These are phyloP conservation scores for Caenorhabditis remanei DNA, from an alignment of 1,140 invertebrate species.

Conservation along the genomic window DNA sequence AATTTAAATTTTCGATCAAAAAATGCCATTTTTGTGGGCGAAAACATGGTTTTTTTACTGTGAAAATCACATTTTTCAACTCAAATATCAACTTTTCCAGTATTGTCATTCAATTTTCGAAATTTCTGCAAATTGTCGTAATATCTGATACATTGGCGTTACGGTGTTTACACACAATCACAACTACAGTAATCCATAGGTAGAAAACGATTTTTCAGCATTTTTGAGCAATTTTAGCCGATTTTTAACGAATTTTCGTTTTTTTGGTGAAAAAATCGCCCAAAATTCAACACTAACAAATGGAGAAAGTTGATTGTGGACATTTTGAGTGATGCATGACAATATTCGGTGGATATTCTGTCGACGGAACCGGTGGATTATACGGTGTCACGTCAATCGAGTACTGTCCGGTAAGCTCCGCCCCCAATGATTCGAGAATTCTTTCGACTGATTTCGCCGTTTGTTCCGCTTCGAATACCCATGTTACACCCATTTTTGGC, in stretches of 20 bases:
- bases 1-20: too few species aligned
- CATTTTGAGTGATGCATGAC: slow-evolving; percentile 41
- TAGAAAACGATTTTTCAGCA: too few species aligned
- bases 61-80: too few species aligned
- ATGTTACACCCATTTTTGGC: slow-evolving; percentile 37
- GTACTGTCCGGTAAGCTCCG: not conserved
- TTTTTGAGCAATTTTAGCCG: not conserved
- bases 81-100: too few species aligned
- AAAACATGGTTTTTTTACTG: too few species aligned
- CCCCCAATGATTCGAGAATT: not conserved
- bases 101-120: too few species aligned
- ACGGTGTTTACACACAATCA: not conserved
- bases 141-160: not conserved
- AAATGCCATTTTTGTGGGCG: too few species aligned
- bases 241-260: not conserved
- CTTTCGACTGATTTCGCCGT: slow-evolving; percentile 43
- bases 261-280: not conserved
- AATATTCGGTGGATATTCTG: not conserved
- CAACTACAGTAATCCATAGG: not conserved
- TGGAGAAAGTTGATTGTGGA: slow-evolving; percentile 36
- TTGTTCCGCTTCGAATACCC: slow-evolving; percentile 47
- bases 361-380: not conserved
- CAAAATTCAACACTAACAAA: slow-evolving; percentile 4
- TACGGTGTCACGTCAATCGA: slow-evolving; percentile 4
- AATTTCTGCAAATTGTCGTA: not conserved